Percentiles rank a stretch among this genome's conserved stretches.
These are phyloP conservation scores for Euplexia lucipara DNA, from an alignment of 2,888 invertebrate species.

Conservation along the genomic window DNA sequence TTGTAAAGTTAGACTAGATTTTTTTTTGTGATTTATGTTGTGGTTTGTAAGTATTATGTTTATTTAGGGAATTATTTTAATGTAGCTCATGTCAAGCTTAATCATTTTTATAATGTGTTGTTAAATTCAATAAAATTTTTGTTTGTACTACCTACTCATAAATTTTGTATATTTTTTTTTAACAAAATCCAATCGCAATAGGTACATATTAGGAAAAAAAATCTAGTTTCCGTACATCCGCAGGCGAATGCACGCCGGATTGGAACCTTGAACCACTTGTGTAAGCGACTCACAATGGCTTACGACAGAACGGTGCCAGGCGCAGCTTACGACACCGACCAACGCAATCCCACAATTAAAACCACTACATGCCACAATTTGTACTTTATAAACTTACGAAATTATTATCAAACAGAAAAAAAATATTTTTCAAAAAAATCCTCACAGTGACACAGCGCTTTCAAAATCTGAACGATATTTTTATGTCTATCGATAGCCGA, in stretches of 20 bases:
- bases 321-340: conserved; percentile 83
- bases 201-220: conserved; percentile 64
- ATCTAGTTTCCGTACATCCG: conserved; percentile 88
- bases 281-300: conserved; percentile 88
- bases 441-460: conserved; percentile 22
- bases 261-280: conserved; percentile 90
- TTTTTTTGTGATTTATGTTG: neutral
- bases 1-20: neutral
- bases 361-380: conserved; percentile 60
- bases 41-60: neutral
- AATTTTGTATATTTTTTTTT: too few relatives aligned
- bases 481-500: conserved; percentile 56
- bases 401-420: conserved; percentile 36
- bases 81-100: too few relatives aligned
- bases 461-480: conserved; percentile 4
- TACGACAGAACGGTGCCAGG: conserved; percentile 87
- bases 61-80: too few relatives aligned
- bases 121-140: too few relatives aligned
- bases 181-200: too few relatives aligned
- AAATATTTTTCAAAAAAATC: neutral
- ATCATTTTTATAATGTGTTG: too few relatives aligned
- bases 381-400: conserved; percentile 52
- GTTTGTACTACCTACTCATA: too few relatives aligned
- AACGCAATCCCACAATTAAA: conserved; percentile 80
- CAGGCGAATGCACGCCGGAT: conserved; percentile 86